A percentile compares a stretch with the other conserved stretches of the same genome.
Conservation (phyloP, 2,888 invertebrate species). For the Aricia artaxerxes region DNA sequence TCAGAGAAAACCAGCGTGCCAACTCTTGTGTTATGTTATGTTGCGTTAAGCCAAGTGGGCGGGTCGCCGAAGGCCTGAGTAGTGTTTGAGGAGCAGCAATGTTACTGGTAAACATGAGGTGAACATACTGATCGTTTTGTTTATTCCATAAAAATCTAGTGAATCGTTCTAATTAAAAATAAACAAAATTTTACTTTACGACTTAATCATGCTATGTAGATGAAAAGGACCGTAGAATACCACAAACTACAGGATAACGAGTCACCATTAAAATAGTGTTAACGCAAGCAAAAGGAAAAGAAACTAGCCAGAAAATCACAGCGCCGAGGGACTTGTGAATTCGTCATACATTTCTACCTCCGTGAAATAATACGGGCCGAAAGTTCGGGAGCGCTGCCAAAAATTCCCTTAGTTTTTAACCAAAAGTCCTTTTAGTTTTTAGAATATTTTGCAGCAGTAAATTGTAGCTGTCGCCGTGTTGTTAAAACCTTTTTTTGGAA, state of each 20-base stretch:
- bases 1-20: too few relatives aligned
- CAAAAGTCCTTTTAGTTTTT: constrained; percentile 2
- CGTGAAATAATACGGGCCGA: neutral
- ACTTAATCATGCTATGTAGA: neutral
- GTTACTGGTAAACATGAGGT: too few relatives aligned
- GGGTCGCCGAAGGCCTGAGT: too few relatives aligned
- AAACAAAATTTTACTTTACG: too few relatives aligned
- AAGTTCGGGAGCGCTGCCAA: constrained; percentile 7
- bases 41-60: too few relatives aligned
- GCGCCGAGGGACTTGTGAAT: neutral
- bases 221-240: neutral
- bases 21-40: too few relatives aligned
- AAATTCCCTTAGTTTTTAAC: neutral
- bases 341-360: neutral
- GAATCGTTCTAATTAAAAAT: too few relatives aligned
- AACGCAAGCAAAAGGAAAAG: neutral
- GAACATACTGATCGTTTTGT: too few relatives aligned
- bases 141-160: too few relatives aligned
- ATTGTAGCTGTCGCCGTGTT: constrained; percentile 21
- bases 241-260: neutral
- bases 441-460: constrained; percentile 16
- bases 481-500: constrained; percentile 25
- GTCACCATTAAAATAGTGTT: neutral
- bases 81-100: too few relatives aligned
- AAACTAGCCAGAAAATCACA: neutral